Percentiles rank a stretch among this genome's conserved stretches.
phyloP scores from a whole-genome alignment of 1,140 invertebrate genomes.

The Pygmarrhopalites habei region DNA sequence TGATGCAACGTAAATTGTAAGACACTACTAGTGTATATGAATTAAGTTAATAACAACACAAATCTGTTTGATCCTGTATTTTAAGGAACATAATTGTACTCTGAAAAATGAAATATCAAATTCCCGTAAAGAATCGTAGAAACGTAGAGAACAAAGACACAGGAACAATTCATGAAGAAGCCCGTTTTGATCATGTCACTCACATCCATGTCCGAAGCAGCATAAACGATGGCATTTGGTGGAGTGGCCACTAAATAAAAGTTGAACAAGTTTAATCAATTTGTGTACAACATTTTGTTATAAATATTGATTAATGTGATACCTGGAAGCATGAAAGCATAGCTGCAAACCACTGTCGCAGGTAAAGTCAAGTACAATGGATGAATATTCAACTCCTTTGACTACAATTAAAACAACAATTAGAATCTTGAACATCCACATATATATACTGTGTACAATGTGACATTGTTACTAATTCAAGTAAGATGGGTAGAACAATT shows the following conservation, averaged over 20 bases:
- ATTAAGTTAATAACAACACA: too few relatives aligned
- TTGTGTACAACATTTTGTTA: too few relatives aligned
- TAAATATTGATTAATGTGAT: background rate
- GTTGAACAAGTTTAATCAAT: too few relatives aligned
- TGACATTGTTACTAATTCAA: conserved; percentile 56
- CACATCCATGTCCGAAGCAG: conserved; percentile 32
- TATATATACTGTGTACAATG: too few relatives aligned
- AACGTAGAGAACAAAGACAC: conserved; percentile 26
- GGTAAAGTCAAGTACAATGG: conserved; percentile 83
- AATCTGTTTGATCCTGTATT: too few relatives aligned
- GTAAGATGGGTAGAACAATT: conserved; percentile 69
- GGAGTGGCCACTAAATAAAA: conserved; percentile 76
- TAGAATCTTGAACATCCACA: background rate
- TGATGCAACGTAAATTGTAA: too few relatives aligned
- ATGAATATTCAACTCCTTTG: conserved; percentile 59
- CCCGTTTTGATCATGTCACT: conserved; percentile 33
- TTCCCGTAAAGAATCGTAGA: conserved; percentile 30
- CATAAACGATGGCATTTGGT: conserved; percentile 71
- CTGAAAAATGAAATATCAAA: conserved; percentile 32
- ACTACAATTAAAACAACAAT: conserved; percentile 45
- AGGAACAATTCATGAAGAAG: conserved; percentile 35
- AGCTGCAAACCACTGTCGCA: conserved; percentile 68
- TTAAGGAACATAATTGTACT: conserved; percentile 31
- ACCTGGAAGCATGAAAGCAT: conserved; percentile 62
- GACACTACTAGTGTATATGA: too few relatives aligned